These are phyloP conservation scores for Neosalanx taihuensis DNA, from an alignment of 2,797 vertebrate genomes.

Conservation along the genomic window DNA sequence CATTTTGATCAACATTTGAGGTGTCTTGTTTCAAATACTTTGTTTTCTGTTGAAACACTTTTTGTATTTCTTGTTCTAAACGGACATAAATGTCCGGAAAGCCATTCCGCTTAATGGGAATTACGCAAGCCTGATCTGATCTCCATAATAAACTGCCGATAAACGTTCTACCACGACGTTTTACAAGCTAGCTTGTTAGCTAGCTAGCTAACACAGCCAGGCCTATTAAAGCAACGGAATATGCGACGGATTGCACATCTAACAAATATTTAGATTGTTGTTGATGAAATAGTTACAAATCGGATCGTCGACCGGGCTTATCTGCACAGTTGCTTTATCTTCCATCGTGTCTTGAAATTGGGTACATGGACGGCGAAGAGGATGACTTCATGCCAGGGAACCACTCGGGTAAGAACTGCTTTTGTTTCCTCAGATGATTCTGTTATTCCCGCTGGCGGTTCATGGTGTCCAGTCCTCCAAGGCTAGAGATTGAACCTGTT, in stretches of 20 bases:
- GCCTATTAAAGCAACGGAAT: not conserved
- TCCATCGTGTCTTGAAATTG: constrained; percentile 12
- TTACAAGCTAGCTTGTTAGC: not conserved
- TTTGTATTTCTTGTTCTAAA: not conserved
- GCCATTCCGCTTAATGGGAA: no score
- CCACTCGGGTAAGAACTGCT: constrained; percentile 58
- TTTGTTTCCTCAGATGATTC: constrained; percentile 41
- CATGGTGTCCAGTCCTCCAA: not conserved
- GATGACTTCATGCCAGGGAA: constrained; percentile 71
- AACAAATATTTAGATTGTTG: not conserved
- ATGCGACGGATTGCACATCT: not conserved
- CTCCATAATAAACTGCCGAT: not conserved
- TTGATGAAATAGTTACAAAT: not conserved
- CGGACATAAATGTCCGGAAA: not conserved
- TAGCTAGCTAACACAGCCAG: not conserved
- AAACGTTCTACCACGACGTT: not conserved
- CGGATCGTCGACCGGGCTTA: not conserved
- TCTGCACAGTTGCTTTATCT: not conserved
- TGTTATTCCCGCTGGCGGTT: not conserved
- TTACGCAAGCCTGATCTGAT: not conserved
- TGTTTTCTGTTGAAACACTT: not conserved
- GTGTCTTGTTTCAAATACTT: not conserved
- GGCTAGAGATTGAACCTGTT: not conserved
- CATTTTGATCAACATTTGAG: constrained; percentile 21
- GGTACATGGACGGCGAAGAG: constrained; percentile 71